phyloP scores from a whole-genome alignment of 2,113 vertebrate genomes.

The Myiagra hebetior region DNA sequence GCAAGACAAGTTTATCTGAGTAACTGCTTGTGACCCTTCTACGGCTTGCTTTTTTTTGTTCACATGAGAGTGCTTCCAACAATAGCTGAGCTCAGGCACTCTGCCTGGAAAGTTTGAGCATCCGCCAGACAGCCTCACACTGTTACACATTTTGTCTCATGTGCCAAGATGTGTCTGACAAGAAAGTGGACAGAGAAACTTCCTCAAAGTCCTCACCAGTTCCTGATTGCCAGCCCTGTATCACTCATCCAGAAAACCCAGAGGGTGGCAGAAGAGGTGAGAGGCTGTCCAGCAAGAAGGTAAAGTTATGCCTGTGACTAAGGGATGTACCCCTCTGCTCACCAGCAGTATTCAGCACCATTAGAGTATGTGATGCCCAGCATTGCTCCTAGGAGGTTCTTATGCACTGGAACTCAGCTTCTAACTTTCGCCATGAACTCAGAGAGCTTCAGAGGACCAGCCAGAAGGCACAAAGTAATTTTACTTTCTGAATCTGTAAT shows the following conservation, averaged over 20 bases:
- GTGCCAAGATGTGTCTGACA: not conserved
- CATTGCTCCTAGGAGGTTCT: not conserved
- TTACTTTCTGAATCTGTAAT: not conserved
- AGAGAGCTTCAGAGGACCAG: not conserved
- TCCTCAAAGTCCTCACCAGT: not conserved
- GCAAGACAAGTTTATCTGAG: not conserved
- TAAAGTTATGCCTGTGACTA: not conserved
- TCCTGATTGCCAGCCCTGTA: not conserved
- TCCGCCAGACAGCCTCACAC: accelerated
- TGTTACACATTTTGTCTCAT: not conserved
- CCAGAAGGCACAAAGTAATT: not conserved
- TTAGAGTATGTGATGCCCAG: not conserved
- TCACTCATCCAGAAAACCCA: not conserved
- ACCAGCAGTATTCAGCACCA: not conserved
- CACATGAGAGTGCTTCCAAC: not conserved
- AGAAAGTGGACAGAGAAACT: not conserved
- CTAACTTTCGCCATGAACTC: not conserved
- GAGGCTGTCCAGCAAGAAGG: not conserved
- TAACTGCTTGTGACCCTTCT: not conserved
- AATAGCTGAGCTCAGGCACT: not conserved
- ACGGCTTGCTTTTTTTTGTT: not conserved
- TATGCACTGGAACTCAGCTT: not conserved
- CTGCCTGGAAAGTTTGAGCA: not conserved
- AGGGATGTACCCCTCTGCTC: not conserved
- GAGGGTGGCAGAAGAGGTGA: not conserved